Percentiles rank a stretch among this genome's conserved stretches.
Evolutionary conservation across 2,113 vertebrate species (phyloP).

Genomic region (Osmerus eperlanus): DNA sequence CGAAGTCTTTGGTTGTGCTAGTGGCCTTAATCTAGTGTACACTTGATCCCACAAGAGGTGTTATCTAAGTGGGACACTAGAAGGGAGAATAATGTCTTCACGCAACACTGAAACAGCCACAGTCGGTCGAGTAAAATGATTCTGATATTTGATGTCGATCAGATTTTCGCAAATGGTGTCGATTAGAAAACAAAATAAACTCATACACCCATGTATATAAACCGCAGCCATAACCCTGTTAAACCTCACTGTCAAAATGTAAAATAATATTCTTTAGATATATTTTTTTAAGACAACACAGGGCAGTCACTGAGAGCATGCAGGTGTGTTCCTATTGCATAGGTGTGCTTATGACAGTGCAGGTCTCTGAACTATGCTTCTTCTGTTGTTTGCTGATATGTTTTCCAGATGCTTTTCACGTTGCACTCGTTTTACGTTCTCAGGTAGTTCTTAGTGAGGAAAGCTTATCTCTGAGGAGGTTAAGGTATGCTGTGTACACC

Average conservation of each 20-base stretch:
- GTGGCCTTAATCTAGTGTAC: slow-evolving; percentile 1
- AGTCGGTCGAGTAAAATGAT: neutral
- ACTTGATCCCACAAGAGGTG: neutral
- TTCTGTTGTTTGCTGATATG: neutral
- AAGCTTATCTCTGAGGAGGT: neutral
- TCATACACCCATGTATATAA: too few species aligned
- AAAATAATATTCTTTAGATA: neutral
- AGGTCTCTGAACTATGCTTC: neutral
- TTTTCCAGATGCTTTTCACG: neutral
- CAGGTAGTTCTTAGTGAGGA: neutral
- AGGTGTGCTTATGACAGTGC: neutral
- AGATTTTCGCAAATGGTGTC: too few species aligned
- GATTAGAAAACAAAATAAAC: too few species aligned
- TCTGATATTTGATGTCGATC: too few species aligned
- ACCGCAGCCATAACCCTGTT: too few species aligned
- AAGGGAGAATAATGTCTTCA: neutral
- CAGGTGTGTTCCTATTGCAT: neutral
- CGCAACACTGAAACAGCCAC: neutral
- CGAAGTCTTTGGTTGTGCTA: slow-evolving; percentile 44
- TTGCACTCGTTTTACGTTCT: neutral
- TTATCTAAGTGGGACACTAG: neutral
- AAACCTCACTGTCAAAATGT: too few species aligned
- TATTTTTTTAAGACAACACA: neutral
- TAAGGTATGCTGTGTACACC: too few species aligned
- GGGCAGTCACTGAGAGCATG: neutral